phyloP scores from a whole-genome alignment of 2,888 invertebrate genomes.

The Tenthredo livida region DNA sequence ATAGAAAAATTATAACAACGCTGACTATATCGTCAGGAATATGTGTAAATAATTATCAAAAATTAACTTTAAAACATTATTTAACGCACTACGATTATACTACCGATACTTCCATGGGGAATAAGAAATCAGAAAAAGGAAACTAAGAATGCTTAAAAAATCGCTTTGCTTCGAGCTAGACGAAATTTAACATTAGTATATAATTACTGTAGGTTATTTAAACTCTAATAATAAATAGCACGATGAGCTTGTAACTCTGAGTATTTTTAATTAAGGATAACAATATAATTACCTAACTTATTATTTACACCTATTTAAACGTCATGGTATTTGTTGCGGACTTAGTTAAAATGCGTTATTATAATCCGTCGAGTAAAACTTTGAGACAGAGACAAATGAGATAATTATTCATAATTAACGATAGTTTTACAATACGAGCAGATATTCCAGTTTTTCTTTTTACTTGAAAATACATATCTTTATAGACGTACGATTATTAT shows the following conservation, averaged over 20 bases:
- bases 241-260: background rate
- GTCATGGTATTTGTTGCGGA: conserved; percentile 40
- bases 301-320: conserved; percentile 15
- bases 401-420: background rate
- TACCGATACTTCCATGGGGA: background rate
- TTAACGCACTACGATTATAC: background rate
- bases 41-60: background rate
- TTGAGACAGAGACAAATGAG: background rate
- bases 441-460: background rate
- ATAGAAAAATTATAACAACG: background rate
- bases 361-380: conserved; percentile 27
- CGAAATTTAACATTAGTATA: background rate
- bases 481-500: background rate
- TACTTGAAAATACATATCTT: conserved; percentile 24
- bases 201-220: background rate
- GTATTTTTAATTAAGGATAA: background rate
- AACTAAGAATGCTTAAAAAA: background rate
- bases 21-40: background rate
- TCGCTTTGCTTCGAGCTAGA: background rate
- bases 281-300: background rate
- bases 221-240: background rate
- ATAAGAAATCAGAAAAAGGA: background rate
- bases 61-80: background rate
- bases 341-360: conserved; percentile 16
- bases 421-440: background rate